Evolutionary conservation across 2,113 vertebrate species (phyloP).

Genomic region (Datnioides undecimradiatus): DNA sequence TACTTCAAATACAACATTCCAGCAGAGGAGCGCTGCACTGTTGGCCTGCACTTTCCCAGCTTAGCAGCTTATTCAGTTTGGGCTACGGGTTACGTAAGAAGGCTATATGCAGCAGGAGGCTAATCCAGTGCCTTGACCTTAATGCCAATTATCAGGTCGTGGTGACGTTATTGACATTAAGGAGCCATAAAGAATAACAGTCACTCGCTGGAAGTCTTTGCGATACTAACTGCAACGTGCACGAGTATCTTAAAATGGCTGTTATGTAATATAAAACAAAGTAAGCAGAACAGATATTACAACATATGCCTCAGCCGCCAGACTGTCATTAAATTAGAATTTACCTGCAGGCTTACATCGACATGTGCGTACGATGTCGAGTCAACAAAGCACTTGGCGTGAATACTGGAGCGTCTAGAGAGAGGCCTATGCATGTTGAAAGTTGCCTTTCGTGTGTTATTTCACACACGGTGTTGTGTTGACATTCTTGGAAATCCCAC

Average conservation of each 20-base stretch:
- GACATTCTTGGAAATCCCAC: slow-evolving; percentile 6
- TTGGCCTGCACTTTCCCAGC: slow-evolving; percentile 56
- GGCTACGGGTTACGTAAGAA: slow-evolving; percentile 74
- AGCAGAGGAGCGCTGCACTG: slow-evolving; percentile 37
- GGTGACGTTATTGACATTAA: slow-evolving; percentile 68
- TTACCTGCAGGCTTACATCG: neutral
- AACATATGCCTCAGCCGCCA: slow-evolving; percentile 12
- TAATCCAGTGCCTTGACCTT: slow-evolving; percentile 78
- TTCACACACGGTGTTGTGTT: neutral
- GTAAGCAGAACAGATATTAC: too few relatives aligned
- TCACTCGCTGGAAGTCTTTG: neutral
- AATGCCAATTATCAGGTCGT: slow-evolving; percentile 85
- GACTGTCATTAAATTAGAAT: neutral
- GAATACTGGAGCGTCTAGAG: neutral
- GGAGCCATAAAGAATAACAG: slow-evolving; percentile 8
- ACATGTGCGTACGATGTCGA: too few relatives aligned
- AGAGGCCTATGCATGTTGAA: neutral
- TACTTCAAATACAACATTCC: neutral
- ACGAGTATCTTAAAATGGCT: too few relatives aligned
- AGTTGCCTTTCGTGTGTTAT: neutral
- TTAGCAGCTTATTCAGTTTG: slow-evolving; percentile 80
- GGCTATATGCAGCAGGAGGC: slow-evolving; percentile 80
- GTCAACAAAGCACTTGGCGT: too few relatives aligned
- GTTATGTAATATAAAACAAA: too few relatives aligned
- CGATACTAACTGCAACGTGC: neutral